Evolutionary conservation across 1,140 invertebrate genomes (phyloP).

Genomic region (Geopemphigus sp.): DNA sequence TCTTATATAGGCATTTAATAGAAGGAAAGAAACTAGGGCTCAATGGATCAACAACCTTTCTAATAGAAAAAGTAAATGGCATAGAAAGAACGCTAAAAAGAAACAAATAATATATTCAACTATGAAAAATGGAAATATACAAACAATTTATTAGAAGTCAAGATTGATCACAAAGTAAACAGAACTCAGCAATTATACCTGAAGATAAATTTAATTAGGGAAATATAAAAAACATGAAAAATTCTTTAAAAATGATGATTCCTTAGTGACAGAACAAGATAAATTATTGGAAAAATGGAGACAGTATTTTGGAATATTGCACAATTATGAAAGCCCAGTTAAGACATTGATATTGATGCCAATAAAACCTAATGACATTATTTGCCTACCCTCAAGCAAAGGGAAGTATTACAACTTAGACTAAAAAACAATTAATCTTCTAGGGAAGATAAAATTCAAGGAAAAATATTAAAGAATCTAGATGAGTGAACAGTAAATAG

Average conservation of each 20-base stretch:
- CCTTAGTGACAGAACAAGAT: background rate
- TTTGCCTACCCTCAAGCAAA: too few species aligned
- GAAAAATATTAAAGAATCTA: too few species aligned
- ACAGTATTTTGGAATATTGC: background rate
- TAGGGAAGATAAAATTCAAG: too few species aligned
- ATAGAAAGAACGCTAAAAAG: constrained; percentile 1
- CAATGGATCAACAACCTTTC: background rate
- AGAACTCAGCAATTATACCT: background rate
- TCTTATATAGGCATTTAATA: background rate
- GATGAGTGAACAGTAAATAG: too few species aligned
- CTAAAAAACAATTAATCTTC: too few species aligned
- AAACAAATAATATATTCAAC: constrained; percentile 3
- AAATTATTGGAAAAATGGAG: constrained; percentile 7
- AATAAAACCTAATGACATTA: too few species aligned
- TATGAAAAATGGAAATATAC: constrained; percentile 15
- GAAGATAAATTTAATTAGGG: too few species aligned
- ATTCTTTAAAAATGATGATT: constrained; percentile 18
- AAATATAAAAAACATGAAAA: background rate
- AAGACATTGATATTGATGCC: background rate
- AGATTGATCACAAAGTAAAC: background rate
- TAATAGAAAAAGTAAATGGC: background rate
- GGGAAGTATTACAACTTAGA: too few species aligned
- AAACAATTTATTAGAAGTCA: too few species aligned
- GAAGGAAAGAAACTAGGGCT: constrained; percentile 5
- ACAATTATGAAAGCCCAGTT: background rate